Evolutionary conservation across 2,113 vertebrate species (phyloP).

Genomic region (Ptychochromis oligacanthus): DNA sequence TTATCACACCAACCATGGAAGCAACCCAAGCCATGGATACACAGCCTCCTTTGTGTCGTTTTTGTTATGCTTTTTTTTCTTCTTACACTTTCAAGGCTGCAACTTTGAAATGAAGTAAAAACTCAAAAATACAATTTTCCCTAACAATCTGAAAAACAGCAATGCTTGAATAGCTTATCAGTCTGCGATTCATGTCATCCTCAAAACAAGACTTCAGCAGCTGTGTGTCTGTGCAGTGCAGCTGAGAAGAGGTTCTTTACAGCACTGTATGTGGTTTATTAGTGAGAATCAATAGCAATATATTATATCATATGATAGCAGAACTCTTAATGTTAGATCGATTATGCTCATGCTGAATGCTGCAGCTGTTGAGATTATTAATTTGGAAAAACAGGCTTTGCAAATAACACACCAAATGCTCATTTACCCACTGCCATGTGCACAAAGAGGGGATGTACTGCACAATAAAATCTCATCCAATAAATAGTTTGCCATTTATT

Average conservation of each 20-base stretch:
- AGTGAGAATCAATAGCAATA: conserved; percentile 31
- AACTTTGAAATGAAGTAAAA: conserved; percentile 23
- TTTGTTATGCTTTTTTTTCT: not conserved
- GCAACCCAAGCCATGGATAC: conserved; percentile 29
- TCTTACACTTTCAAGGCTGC: not conserved
- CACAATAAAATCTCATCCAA: conserved; percentile 35
- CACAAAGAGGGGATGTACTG: not conserved
- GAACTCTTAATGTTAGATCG: conserved; percentile 36
- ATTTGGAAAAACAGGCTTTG: conserved; percentile 49
- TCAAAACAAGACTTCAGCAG: conserved; percentile 14
- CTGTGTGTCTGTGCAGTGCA: conserved; percentile 15
- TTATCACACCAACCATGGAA: conserved; percentile 47
- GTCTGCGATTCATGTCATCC: not conserved
- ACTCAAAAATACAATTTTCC: not conserved
- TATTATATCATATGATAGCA: conserved; percentile 37
- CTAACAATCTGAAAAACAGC: not conserved
- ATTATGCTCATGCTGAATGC: conserved; percentile 31
- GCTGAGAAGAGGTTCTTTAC: not conserved
- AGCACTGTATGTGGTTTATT: conserved; percentile 2
- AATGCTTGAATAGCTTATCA: conserved; percentile 29
- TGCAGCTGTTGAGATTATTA: conserved; percentile 58
- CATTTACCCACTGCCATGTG: conserved; percentile 33
- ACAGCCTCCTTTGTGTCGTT: conserved; percentile 3
- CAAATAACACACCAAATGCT: conserved; percentile 50
- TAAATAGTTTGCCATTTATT: conserved; percentile 9